These are phyloP conservation scores for Ranitomeya variabilis DNA, from an alignment of 2,113 vertebrate genomes.

Conservation along the genomic window DNA sequence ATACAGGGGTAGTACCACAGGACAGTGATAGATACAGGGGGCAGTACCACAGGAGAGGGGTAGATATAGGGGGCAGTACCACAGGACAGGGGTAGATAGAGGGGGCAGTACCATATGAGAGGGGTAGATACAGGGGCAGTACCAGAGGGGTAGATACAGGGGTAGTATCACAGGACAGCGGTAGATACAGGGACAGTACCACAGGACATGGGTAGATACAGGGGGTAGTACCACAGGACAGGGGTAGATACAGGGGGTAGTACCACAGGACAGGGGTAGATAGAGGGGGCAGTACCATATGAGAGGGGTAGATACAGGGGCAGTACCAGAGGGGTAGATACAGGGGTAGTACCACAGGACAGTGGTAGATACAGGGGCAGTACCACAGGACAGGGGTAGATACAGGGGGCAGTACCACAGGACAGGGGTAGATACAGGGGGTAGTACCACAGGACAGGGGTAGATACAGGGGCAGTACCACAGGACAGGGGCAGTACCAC, in stretches of 20 bases:
- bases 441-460: not conserved
- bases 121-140: not conserved
- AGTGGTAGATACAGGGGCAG: not conserved
- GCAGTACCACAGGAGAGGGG: not conserved
- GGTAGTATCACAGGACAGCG: not conserved
- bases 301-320: not conserved
- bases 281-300: not conserved
- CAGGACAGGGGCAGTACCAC: not conserved
- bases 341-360: not conserved
- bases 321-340: not conserved
- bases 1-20: not conserved
- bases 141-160: not conserved
- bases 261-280: not conserved
- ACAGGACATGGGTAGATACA: not conserved
- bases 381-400: not conserved
- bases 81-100: not conserved
- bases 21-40: not conserved
- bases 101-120: not conserved
- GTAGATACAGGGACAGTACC: not conserved
- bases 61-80: not conserved
- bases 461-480: not conserved
- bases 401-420: not conserved
- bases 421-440: not conserved
- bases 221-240: not conserved
- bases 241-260: not conserved